phyloP scores from a whole-genome alignment of 2,113 vertebrate species.

The Notarius quadriscutis region DNA sequence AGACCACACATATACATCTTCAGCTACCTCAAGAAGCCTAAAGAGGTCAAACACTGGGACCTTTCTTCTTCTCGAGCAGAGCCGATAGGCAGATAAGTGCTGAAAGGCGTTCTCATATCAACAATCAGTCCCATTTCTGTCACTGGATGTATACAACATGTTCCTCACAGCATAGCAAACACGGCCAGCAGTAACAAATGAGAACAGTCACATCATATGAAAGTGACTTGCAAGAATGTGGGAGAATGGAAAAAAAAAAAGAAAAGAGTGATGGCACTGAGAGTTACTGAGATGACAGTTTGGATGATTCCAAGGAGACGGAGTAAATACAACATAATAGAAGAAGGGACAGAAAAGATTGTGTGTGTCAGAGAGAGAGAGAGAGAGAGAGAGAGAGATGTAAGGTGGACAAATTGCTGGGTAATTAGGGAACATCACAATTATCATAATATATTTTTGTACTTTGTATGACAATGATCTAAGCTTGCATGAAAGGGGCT shows the following conservation, averaged over 20 bases:
- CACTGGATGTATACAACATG: slow-evolving; percentile 29
- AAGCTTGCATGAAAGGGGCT: background rate
- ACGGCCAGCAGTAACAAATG: slow-evolving; percentile 34
- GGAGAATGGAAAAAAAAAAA: background rate
- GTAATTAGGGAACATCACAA: slow-evolving; percentile 41
- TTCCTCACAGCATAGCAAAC: slow-evolving; percentile 30
- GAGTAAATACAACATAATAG: slow-evolving; percentile 20
- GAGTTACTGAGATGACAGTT: slow-evolving; percentile 19
- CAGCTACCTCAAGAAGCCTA: slow-evolving; percentile 36
- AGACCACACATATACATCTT: slow-evolving; percentile 43
- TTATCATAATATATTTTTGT: slow-evolving; percentile 30
- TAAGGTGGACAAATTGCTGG: slow-evolving; percentile 40
- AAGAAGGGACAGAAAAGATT: slow-evolving; percentile 11
- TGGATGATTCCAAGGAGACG: slow-evolving; percentile 31
- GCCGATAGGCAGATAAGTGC: slow-evolving; percentile 40
- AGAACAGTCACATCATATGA: slow-evolving; percentile 19
- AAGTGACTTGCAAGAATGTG: background rate
- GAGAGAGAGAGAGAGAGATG: slow-evolving; percentile 29
- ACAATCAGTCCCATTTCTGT: slow-evolving; percentile 43
- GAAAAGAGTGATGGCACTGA: slow-evolving; percentile 6
- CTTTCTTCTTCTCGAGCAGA: slow-evolving; percentile 33
- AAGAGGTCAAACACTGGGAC: slow-evolving; percentile 36
- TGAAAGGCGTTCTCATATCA: slow-evolving; percentile 17
- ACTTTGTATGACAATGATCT: slow-evolving; percentile 22
- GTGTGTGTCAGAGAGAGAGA: background rate